A percentile compares a stretch with the other conserved stretches of the same genome.
Evolutionary conservation across 2,888 invertebrate species (phyloP).

Genomic region (Odontomyia ornata): DNA sequence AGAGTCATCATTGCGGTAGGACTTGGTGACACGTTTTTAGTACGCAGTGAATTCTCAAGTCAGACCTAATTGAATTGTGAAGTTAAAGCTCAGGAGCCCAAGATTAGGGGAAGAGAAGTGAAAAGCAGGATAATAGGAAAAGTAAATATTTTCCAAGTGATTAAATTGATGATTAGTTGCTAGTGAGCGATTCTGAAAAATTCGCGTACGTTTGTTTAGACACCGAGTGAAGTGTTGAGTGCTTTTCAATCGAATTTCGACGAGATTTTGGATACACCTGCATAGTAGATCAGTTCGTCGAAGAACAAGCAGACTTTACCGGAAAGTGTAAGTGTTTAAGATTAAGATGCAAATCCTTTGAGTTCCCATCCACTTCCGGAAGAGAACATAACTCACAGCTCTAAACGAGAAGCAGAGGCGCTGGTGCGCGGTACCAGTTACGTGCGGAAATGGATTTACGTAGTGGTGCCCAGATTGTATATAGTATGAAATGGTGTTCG

Average conservation of each 20-base stretch:
- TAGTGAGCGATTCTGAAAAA: background rate
- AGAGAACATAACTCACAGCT: background rate
- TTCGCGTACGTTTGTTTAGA: background rate
- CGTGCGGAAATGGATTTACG: slow-evolving; percentile 33
- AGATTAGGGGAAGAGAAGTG: background rate
- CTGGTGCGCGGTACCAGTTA: background rate
- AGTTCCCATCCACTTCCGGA: background rate
- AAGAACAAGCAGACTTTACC: background rate
- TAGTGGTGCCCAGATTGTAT: slow-evolving; percentile 10
- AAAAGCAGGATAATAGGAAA: background rate
- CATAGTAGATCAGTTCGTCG: background rate
- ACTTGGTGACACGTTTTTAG: slow-evolving; percentile 23
- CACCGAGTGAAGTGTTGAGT: background rate
- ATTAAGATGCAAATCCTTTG: background rate
- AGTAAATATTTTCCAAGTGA: slow-evolving; percentile 9
- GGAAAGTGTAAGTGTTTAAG: slow-evolving; percentile 19
- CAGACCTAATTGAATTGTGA: slow-evolving; percentile 9
- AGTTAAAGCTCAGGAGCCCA: background rate
- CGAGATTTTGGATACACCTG: background rate
- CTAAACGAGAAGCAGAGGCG: background rate
- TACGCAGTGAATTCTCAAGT: slow-evolving; percentile 7
- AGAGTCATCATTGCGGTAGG: slow-evolving; percentile 48
- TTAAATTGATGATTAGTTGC: slow-evolving; percentile 23
- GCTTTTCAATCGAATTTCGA: background rate
- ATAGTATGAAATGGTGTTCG: background rate